phyloP scores from a whole-genome alignment of 2,113 vertebrate genomes.

The Neolamprologus sp. region DNA sequence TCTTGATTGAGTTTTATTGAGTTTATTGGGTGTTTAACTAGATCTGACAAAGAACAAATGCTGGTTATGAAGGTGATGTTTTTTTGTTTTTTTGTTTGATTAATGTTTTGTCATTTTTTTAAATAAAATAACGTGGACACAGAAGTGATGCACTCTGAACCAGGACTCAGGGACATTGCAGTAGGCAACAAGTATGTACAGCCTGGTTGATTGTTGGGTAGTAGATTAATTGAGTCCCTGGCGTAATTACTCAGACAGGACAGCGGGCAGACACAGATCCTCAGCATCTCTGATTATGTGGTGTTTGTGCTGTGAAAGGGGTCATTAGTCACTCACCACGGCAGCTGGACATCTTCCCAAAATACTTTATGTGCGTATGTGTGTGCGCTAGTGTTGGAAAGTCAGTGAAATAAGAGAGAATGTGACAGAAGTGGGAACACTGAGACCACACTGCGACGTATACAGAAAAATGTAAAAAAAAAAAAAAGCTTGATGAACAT shows the following conservation, averaged over 20 bases:
- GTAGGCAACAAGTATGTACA: conserved; percentile 18
- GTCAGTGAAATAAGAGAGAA: not conserved
- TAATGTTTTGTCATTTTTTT: not conserved
- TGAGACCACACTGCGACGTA: not conserved
- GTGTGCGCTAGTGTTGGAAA: not conserved
- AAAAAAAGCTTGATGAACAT: not conserved
- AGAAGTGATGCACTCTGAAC: not conserved
- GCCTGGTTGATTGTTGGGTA: conserved; percentile 56
- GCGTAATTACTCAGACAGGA: conserved; percentile 64
- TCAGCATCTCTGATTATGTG: conserved; percentile 67
- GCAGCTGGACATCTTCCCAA: conserved; percentile 56
- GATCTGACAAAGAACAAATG: not conserved
- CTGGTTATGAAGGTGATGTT: not conserved
- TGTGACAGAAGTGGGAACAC: not conserved
- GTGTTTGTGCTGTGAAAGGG: conserved; percentile 48
- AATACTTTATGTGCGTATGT: conserved; percentile 20
- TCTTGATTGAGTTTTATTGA: not conserved
- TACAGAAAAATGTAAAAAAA: not conserved
- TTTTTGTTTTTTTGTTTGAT: not conserved
- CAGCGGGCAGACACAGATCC: conserved; percentile 58
- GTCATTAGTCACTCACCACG: conserved; percentile 64
- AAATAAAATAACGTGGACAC: not conserved
- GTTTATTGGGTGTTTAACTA: not conserved
- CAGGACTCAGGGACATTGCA: not conserved
- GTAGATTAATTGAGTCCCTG: conserved; percentile 65